Evolutionary conservation across 2,113 vertebrate genomes (phyloP).

Genomic region (Muntiacus reevesi): DNA sequence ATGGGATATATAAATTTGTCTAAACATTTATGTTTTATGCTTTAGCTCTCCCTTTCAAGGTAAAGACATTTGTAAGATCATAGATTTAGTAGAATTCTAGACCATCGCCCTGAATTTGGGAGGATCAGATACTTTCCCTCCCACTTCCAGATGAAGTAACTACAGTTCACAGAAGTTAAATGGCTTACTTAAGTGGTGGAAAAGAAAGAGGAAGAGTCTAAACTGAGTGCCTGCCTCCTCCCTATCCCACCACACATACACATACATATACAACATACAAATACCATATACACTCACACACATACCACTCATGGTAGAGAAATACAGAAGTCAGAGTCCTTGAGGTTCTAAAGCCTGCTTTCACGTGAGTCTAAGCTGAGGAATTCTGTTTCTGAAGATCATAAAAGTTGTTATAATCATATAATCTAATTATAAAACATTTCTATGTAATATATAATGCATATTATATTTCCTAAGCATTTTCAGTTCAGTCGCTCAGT

Average conservation of each 20-base stretch:
- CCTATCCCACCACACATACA: neutral
- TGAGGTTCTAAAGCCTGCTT: neutral
- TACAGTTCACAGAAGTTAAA: neutral
- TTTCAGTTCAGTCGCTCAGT: too few species aligned
- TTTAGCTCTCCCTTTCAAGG: neutral
- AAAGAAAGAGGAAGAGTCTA: neutral
- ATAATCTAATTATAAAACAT: neutral
- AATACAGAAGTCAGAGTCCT: neutral
- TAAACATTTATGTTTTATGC: neutral
- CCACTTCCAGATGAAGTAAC: neutral
- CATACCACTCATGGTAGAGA: neutral
- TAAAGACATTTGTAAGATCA: neutral
- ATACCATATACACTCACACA: neutral
- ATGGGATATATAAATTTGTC: neutral
- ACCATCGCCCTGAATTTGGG: neutral
- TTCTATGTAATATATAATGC: fast-evolving
- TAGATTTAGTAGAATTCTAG: neutral
- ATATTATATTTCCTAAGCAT: neutral
- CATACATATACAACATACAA: neutral
- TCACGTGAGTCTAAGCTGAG: neutral
- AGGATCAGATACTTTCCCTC: neutral
- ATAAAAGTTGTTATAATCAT: neutral
- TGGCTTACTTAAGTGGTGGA: neutral
- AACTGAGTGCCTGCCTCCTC: neutral
- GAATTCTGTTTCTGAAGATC: neutral